Base-by-base conservation (phyloP, 2,797 vertebrate genomes). In the Lycodopsis pacificus region DNA sequence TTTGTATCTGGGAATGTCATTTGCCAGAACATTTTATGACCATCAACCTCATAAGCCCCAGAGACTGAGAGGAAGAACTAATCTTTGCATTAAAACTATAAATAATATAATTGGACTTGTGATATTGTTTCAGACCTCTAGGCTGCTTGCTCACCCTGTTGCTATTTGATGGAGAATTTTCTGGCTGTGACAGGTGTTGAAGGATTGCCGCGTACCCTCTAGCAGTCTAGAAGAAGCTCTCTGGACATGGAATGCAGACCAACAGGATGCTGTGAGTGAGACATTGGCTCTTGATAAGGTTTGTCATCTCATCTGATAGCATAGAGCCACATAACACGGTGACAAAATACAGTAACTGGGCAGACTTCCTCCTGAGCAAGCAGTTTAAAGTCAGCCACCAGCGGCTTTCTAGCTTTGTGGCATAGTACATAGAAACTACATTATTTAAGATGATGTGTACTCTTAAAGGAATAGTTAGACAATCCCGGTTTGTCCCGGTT, bases 71-170 rank as follows among this genome's bases (percentile, higher is more conserved):
- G 71, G 77, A 86, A 78, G 68, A 87, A 83, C 84, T 88, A 78
- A 81, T 85, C 82, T 86, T 85, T 87, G 84, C 90, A 90, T 91
- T 88, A 89, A 91, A 87, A 86, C 83, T 87, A 93, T 92, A 93
- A 92, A 93, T 94, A 94, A 91, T 91, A 88, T 86, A 86, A 91
- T 85, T 86, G 87, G 78, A 90, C 82, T 85, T 90, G 85, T 80
- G 83, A 91, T 92, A 91, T 91, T 86, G 87, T 91, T 92, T 92
- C 76, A 83, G 59, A 88, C 82, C 91, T 91, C 65, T 61, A 77
- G 89, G 91, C 91, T 82, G 76, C 88, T 87, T 81, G 85, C 80
- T 91, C 87, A 91, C 48, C 75, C 78, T 70, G 68, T 81, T 80
- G 84, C 83, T 81, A 80, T 81, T 79, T 86, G 75, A 90, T 85